phyloP scores from a whole-genome alignment of 37 sponge, comb jelly and placozoan genomes.

The Corticium candelabrum region DNA sequence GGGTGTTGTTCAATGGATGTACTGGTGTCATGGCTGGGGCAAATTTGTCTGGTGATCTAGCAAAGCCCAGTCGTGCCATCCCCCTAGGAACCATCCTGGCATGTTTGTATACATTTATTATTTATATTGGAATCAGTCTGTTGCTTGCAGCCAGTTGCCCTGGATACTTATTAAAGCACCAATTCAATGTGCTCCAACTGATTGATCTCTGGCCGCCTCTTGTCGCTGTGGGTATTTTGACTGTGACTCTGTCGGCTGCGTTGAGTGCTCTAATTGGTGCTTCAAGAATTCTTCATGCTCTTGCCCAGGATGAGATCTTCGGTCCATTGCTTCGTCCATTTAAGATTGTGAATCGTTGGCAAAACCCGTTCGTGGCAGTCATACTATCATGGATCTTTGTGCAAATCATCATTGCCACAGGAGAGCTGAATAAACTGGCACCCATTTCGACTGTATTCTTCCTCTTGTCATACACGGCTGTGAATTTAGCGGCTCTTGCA shows the following conservation, averaged over 20 bases:
- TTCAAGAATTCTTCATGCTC: conserved; percentile 62
- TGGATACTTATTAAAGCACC: neutral
- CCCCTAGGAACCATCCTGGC: conserved; percentile 88
- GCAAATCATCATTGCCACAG: conserved; percentile 73
- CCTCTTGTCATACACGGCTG: conserved; percentile 83
- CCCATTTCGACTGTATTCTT: conserved; percentile 84
- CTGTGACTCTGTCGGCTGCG: conserved; percentile 89
- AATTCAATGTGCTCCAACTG: conserved; percentile 31
- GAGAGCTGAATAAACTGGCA: conserved; percentile 78
- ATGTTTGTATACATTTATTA: conserved; percentile 67
- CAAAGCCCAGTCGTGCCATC: conserved; percentile 87
- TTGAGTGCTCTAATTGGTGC: conserved; percentile 87
- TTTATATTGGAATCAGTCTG: conserved; percentile 73
- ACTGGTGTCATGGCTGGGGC: conserved; percentile 98
- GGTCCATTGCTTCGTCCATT: conserved; percentile 28
- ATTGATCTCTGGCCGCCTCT: conserved; percentile 45
- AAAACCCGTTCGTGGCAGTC: conserved; percentile 73
- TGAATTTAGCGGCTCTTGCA: conserved; percentile 87
- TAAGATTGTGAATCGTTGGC: neutral
- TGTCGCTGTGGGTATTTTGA: conserved; percentile 78
- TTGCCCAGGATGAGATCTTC: conserved; percentile 84
- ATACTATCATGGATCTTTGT: conserved; percentile 80
- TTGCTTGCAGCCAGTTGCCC: neutral
- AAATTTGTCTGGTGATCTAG: conserved; percentile 94
- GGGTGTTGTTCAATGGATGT: conserved; percentile 95